Evolutionary conservation across 23 tunicate genomes (phyloP).

Genomic region (Aplidium turbinatum): DNA sequence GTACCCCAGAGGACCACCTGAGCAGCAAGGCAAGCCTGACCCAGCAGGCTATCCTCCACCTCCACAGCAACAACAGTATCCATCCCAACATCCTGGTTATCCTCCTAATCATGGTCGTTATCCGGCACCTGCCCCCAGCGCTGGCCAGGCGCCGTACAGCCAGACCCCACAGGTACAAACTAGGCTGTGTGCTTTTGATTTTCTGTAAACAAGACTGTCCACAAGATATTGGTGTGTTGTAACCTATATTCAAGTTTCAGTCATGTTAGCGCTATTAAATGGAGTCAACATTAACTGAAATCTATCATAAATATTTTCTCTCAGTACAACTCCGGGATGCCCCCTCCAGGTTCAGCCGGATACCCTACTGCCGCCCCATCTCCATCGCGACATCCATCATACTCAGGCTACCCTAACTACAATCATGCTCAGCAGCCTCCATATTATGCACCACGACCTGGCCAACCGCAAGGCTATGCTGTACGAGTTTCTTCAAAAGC

Average conservation of each 20-base stretch:
- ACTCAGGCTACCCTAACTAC: slow-evolving; percentile 8
- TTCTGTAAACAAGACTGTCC: too few species aligned
- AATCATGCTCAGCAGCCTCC: slow-evolving; percentile 13
- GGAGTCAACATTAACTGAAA: background rate
- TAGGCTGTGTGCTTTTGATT: too few species aligned
- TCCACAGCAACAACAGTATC: background rate
- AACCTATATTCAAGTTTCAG: too few species aligned
- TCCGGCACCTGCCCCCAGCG: slow-evolving; percentile 8
- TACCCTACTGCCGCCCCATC: slow-evolving; percentile 25
- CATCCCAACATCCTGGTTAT: slow-evolving; percentile 9
- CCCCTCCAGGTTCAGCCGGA: slow-evolving; percentile 38
- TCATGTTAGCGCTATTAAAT: too few species aligned
- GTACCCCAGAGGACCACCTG: too few species aligned
- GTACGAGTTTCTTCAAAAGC: too few species aligned
- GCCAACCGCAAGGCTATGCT: background rate
- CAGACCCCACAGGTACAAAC: background rate
- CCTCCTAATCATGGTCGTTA: slow-evolving; percentile 8
- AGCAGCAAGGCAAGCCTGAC: slow-evolving; percentile 17
- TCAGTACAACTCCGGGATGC: slow-evolving; percentile 20
- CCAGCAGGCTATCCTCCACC: slow-evolving; percentile 2
- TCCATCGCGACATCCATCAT: slow-evolving; percentile 19
- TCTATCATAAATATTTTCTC: background rate
- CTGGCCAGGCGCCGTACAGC: slow-evolving; percentile 1
- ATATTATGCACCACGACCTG: slow-evolving; percentile 26
- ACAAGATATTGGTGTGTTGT: too few species aligned